A percentile compares a stretch with the other conserved stretches of the same genome.
These are phyloP conservation scores for Antheraea pernyi DNA, from an alignment of 1,140 invertebrate genomes.

Conservation along the genomic window DNA sequence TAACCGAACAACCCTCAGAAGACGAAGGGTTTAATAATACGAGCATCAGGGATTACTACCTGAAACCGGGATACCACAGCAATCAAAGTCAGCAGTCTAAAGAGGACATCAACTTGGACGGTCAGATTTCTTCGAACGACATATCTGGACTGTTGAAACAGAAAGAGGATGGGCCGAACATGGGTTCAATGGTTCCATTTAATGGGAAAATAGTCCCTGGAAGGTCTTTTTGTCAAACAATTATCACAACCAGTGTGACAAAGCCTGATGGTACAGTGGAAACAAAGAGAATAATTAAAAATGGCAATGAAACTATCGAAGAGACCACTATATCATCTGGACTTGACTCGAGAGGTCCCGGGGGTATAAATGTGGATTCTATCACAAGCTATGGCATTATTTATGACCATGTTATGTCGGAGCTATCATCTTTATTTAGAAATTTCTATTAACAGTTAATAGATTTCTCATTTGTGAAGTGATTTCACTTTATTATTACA, in stretches of 20 bases:
- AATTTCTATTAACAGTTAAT: conserved; percentile 45
- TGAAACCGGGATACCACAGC: conserved; percentile 63
- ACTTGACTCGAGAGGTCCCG: conserved; percentile 35
- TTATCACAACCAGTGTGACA: conserved; percentile 67
- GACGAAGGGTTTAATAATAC: conserved; percentile 41
- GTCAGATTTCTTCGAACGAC: conserved; percentile 64
- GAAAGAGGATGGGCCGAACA: conserved; percentile 39
- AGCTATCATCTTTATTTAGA: conserved; percentile 52
- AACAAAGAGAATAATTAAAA: conserved; percentile 63
- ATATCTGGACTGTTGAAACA: conserved; percentile 61
- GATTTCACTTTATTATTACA: neutral
- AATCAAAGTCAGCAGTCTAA: conserved; percentile 35
- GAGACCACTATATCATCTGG: conserved; percentile 58
- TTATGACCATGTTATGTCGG: conserved; percentile 40
- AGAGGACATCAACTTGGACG: conserved; percentile 62
- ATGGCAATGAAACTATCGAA: conserved; percentile 62
- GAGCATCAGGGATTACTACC: conserved; percentile 61
- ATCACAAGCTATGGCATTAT: conserved; percentile 34
- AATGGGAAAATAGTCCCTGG: conserved; percentile 49
- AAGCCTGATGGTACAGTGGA: conserved; percentile 66
- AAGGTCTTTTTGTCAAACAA: conserved; percentile 62
- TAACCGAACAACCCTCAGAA: conserved; percentile 30
- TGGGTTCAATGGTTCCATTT: conserved; percentile 39
- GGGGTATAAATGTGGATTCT: conserved; percentile 30
- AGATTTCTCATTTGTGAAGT: neutral